These are phyloP conservation scores for Hemicordylus capensis DNA, from an alignment of 2,113 vertebrate genomes.

Conservation along the genomic window DNA sequence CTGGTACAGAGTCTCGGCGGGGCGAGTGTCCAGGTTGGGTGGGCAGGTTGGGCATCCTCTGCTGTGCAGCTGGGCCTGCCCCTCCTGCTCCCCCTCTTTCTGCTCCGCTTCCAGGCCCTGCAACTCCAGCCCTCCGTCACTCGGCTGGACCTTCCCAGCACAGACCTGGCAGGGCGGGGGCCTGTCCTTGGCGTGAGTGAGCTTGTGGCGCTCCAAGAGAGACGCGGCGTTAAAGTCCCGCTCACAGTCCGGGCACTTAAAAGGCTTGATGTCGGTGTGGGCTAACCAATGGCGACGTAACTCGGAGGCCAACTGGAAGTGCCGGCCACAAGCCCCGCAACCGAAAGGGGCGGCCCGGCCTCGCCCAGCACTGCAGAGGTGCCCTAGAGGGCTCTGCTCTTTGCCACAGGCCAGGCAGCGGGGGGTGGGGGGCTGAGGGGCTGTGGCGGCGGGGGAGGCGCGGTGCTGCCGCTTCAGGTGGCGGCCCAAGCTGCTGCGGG, in stretches of 20 bases:
- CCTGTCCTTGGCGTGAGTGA: constrained; percentile 88
- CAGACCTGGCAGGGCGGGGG: constrained; percentile 48
- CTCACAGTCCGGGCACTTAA: constrained; percentile 72
- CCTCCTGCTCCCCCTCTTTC: constrained; percentile 10
- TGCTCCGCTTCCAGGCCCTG: not conserved
- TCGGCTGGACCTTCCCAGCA: not conserved
- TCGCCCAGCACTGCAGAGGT: constrained; percentile 21
- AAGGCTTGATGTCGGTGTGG: constrained; percentile 70
- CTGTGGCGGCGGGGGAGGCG: constrained; percentile 18
- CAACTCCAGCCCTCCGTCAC: not conserved
- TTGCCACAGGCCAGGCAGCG: constrained; percentile 58
- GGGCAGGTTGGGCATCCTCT: constrained; percentile 28
- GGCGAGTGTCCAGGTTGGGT: not conserved
- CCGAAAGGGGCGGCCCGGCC: constrained; percentile 54
- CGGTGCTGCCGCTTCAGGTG: constrained; percentile 73
- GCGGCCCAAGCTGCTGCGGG: constrained; percentile 69
- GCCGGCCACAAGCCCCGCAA: constrained; percentile 60
- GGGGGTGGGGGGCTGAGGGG: not conserved
- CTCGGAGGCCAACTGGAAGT: constrained; percentile 61
- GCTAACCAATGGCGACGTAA: constrained; percentile 64
- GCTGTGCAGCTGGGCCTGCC: constrained; percentile 18
- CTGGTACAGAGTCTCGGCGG: constrained; percentile 66
- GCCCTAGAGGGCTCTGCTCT: constrained; percentile 15
- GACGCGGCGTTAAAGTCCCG: constrained; percentile 88
- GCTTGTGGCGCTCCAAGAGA: constrained; percentile 88